Evolutionary conservation across 2,888 invertebrate species (phyloP), one percentile per base, ranked within the genome.

Genomic region (Steinernema carpocapsae): DNA sequence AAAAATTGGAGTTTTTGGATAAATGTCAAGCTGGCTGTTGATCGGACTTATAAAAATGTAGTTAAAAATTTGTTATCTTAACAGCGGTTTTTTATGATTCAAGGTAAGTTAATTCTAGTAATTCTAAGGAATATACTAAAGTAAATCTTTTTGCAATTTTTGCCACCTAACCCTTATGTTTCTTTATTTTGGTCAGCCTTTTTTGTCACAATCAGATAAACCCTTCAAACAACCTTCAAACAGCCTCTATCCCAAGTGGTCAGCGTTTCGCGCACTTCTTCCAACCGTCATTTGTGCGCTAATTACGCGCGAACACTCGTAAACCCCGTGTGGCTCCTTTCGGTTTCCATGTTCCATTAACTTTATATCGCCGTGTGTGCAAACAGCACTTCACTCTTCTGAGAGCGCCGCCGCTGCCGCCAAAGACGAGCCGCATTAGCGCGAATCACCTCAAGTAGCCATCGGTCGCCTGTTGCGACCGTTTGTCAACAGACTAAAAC

Each of bases 311-410:
- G 64, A 64, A 64, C 64, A 37, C 64, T 29, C 37, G 64, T 64
- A 37, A 52, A 52, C 19, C 37, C 37, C 48, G 48, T 26, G 29
- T 64, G 29, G 17, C 64, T 64, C 64, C 64, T 64, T 37, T 64
- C 64, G 64, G 32, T 64, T 64, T 64, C 64, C 64, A 64, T 64
- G 64, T 64, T 64, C 64, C 64, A 64, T 64, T 64, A 64, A 64
- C 64, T 64, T 64, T 64, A 64, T 64, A 64, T 64, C 37, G 64
- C 64, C 37, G 10, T 64, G 24, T 64, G 24, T n/a, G 64, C 64
- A 64, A 64, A 64, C 64, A 64, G 29, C 64, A 64, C 64, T 64
- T 64, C 32, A 32, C 32, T 26, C 56, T 17, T 64, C 4, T 64
- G 64, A 26, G 37, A 7, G 32, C 37, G 32, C 32, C 26, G 64